A percentile compares a stretch with the other conserved stretches of the same genome.
phyloP scores from a whole-genome alignment of 2,888 invertebrate genomes.

The Chrysina gloriosa region DNA sequence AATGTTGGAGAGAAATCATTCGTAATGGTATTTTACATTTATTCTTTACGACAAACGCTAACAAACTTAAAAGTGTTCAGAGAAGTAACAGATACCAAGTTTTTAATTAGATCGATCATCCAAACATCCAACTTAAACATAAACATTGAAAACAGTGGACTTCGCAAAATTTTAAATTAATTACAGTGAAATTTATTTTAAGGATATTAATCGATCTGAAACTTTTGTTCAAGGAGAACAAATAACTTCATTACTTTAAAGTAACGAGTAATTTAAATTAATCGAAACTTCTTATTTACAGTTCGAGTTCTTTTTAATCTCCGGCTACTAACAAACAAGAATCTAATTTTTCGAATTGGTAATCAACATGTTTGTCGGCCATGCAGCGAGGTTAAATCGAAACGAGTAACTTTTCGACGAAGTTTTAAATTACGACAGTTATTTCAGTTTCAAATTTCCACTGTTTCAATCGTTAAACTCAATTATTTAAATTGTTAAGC shows the following conservation, averaged over 20 bases:
- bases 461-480: slow-evolving; percentile 25
- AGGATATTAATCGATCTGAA: background rate
- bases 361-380: slow-evolving; percentile 31
- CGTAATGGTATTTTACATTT: too few relatives aligned
- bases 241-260: slow-evolving; percentile 1
- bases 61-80: too few relatives aligned
- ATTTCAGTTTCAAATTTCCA: slow-evolving; percentile 36
- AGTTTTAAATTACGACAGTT: slow-evolving; percentile 39
- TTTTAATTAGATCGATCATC: too few relatives aligned
- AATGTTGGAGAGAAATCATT: too few relatives aligned
- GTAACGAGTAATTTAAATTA: background rate
- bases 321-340: slow-evolving; percentile 30
- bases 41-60: too few relatives aligned
- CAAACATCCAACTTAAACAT: too few relatives aligned
- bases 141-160: too few relatives aligned
- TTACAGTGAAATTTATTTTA: background rate
- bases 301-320: slow-evolving; percentile 25
- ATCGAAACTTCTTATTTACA: slow-evolving; percentile 15
- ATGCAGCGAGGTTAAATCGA: slow-evolving; percentile 18
- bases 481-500: slow-evolving; percentile 38
- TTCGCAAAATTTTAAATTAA: too few relatives aligned
- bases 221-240: background rate
- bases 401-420: slow-evolving; percentile 25
- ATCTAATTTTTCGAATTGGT: slow-evolving; percentile 37
- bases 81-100: too few relatives aligned